These are phyloP conservation scores for Chondrilla cf. caribensis DNA, from an alignment of 37 sponge, comb jelly and placozoan genomes.

Conservation along the genomic window DNA sequence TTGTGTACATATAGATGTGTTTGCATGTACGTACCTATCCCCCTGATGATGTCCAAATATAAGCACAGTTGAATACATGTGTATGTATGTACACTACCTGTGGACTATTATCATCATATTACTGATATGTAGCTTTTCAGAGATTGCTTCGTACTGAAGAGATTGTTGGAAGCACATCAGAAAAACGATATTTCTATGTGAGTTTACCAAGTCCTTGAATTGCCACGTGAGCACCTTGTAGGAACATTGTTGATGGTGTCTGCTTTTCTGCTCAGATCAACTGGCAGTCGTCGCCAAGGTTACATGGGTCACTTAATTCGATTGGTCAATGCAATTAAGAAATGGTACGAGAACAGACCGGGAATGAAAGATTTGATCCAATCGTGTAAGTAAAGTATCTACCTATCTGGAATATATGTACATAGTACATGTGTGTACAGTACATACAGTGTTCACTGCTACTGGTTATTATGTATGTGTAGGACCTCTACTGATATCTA, in stretches of 20 bases:
- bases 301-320: constrained; percentile 82
- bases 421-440: constrained; percentile 9
- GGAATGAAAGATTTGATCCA: constrained; percentile 5
- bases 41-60: no score
- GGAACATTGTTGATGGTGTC: no score
- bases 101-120: not conserved
- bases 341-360: constrained; percentile 19
- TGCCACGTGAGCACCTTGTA: no score
- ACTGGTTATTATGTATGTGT: not conserved
- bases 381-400: not conserved
- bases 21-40: not conserved
- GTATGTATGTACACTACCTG: not conserved
- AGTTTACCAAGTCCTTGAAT: no score
- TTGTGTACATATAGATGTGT: not conserved
- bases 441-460: not conserved
- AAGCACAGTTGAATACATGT: not conserved
- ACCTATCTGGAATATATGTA: not conserved
- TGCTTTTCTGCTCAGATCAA: no score
- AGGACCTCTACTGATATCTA: not conserved
- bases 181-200: constrained; percentile 38
- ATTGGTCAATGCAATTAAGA: constrained; percentile 40
- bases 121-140: constrained; percentile 38
- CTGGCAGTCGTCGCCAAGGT: constrained; percentile 55
- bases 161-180: constrained; percentile 44
- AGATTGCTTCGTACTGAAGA: constrained; percentile 54